A percentile compares a stretch with the other conserved stretches of the same genome.
Conservation (phyloP, 2,888 invertebrate genomes). For the Girardia tigrina region DNA sequence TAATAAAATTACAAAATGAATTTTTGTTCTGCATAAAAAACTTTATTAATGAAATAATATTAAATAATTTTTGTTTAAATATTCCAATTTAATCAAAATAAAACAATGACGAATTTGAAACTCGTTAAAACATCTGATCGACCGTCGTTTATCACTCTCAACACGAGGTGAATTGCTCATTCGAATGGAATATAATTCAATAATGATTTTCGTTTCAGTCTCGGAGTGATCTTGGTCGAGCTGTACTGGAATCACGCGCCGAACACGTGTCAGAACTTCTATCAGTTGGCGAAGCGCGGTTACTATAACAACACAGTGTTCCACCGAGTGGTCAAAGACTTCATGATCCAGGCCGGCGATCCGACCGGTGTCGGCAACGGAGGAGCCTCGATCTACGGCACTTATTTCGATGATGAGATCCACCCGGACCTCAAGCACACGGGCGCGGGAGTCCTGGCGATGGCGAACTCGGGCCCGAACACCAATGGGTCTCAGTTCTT, state of each 20-base stretch:
- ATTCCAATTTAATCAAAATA: too few relatives aligned
- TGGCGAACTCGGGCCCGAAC: slow-evolving; percentile 95
- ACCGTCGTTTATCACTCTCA: too few relatives aligned
- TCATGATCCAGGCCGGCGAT: slow-evolving; percentile 65
- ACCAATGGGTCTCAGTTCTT: slow-evolving; percentile 97
- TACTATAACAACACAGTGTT: slow-evolving; percentile 91
- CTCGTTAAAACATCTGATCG: too few relatives aligned
- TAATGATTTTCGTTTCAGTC: too few relatives aligned
- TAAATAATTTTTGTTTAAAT: too few relatives aligned
- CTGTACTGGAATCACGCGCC: slow-evolving; percentile 97
- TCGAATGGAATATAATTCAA: too few relatives aligned
- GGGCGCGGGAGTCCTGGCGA: slow-evolving; percentile 72
- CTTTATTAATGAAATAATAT: too few relatives aligned
- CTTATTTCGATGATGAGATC: slow-evolving; percentile 85
- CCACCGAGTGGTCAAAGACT: slow-evolving; percentile 73
- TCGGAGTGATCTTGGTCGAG: slow-evolving; percentile 80
- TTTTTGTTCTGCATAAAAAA: too few relatives aligned
- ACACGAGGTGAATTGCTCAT: too few relatives aligned
- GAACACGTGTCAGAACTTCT: slow-evolving; percentile 89
- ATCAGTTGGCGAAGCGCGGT: slow-evolving; percentile 75
- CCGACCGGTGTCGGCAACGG: slow-evolving; percentile 88
- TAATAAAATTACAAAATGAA: too few relatives aligned
- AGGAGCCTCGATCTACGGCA: slow-evolving; percentile 88
- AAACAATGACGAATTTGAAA: too few relatives aligned
- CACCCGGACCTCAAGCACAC: slow-evolving; percentile 81